These are phyloP conservation scores for Cephalopachus bancanus DNA, from an alignment of 2,797 vertebrate species.

Conservation along the genomic window DNA sequence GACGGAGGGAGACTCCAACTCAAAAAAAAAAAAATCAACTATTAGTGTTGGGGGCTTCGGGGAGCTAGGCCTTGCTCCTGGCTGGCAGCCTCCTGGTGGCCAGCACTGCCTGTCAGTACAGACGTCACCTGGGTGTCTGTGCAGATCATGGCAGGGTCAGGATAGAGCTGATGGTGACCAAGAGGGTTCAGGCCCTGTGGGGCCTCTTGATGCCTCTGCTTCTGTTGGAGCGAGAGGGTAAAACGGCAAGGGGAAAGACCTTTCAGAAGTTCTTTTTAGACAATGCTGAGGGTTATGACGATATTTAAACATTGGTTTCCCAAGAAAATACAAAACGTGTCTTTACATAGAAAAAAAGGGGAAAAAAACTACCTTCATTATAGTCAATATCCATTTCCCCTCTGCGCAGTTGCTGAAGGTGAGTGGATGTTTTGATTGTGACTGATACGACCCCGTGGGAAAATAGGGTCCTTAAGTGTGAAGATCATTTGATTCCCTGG, in stretches of 20 bases:
- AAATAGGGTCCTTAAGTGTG: not conserved
- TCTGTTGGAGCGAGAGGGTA: not conserved
- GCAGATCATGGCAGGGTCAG: not conserved
- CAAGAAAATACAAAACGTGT: not conserved
- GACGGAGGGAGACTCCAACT: too few relatives aligned
- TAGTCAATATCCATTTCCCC: not conserved
- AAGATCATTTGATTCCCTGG: not conserved
- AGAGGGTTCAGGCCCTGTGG: not conserved
- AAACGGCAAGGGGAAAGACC: not conserved
- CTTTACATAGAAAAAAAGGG: not conserved
- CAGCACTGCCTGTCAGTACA: not conserved
- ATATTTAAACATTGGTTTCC: not conserved
- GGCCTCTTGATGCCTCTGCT: not conserved
- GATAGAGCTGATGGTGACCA: not conserved
- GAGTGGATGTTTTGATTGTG: not conserved
- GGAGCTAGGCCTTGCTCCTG: not conserved
- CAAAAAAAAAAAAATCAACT: not conserved
- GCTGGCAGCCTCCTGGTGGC: not conserved
- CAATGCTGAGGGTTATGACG: not conserved
- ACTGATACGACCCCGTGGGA: not conserved
- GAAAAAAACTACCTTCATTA: not conserved
- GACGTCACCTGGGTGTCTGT: not conserved
- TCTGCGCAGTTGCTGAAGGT: not conserved
- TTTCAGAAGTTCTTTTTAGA: not conserved
- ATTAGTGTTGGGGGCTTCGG: not conserved